phyloP scores from a whole-genome alignment of 2,888 invertebrate species.

The Julus scandinavius region DNA sequence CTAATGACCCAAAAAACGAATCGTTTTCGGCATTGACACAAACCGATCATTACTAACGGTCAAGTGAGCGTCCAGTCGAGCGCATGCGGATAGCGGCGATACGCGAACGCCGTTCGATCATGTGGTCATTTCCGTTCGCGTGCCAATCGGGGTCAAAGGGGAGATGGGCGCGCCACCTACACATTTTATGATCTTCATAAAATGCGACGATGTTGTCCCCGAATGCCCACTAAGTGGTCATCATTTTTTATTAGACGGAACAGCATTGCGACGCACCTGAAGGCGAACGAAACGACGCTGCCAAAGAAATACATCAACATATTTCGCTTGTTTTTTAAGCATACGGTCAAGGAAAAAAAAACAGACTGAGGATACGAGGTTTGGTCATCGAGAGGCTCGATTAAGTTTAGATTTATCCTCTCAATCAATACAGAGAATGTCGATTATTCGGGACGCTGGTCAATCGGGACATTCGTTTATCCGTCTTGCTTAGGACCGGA shows the following conservation, averaged over 20 bases:
- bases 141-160: conserved; percentile 25
- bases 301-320: background rate
- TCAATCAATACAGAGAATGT: too few species aligned
- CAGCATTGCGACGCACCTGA: background rate
- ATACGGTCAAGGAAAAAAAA: background rate
- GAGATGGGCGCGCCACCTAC: conserved; percentile 11
- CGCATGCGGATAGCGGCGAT: background rate
- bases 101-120: conserved; percentile 3
- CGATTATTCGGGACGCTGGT: too few species aligned
- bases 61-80: conserved; percentile 26
- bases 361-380: background rate
- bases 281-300: background rate
- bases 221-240: conserved; percentile 20
- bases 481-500: too few species aligned
- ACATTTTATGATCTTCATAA: conserved; percentile 6
- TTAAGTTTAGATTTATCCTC: too few species aligned
- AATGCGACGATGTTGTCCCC: background rate
- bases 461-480: too few species aligned
- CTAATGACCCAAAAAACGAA: conserved; percentile 37
- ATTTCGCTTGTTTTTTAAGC: background rate
- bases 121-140: background rate
- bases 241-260: background rate
- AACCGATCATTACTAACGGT: conserved; percentile 20
- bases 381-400: background rate
- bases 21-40: conserved; percentile 46